A percentile compares a stretch with the other conserved stretches of the same genome.
Evolutionary conservation across 2,797 vertebrate species (phyloP).

Genomic region (Clarias pachynema): DNA sequence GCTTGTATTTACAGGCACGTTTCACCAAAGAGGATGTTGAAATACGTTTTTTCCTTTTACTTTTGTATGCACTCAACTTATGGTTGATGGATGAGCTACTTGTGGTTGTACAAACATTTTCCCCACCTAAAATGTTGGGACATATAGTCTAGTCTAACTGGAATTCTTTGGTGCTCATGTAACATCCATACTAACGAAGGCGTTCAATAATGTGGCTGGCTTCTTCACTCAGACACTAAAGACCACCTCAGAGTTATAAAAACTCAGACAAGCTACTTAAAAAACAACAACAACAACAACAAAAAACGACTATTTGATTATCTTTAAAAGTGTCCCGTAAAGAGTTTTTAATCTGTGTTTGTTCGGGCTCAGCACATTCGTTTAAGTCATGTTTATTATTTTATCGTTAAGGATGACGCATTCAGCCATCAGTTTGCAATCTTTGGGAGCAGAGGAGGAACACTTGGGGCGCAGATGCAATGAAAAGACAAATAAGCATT

Average conservation of each 20-base stretch:
- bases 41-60: constrained; percentile 20
- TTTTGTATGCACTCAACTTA: constrained; percentile 30
- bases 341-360: background rate
- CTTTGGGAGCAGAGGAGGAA: constrained; percentile 40
- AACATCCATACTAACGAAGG: constrained; percentile 5
- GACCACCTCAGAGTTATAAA: background rate
- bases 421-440: background rate
- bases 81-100: constrained; percentile 33
- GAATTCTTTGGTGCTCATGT: background rate
- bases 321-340: background rate
- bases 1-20: constrained; percentile 38
- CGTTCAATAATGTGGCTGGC: background rate
- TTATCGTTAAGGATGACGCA: constrained; percentile 9
- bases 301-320: background rate
- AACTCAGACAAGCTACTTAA: background rate
- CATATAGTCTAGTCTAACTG: background rate
- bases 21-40: constrained; percentile 23
- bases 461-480: constrained; percentile 2
- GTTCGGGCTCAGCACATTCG: background rate
- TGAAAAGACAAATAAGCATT: constrained; percentile 49
- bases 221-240: constrained; percentile 15
- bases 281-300: background rate
- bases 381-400: constrained; percentile 26
- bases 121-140: background rate
- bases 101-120: constrained; percentile 28